Evolutionary conservation across 2,113 vertebrate genomes (phyloP).

Genomic region (Thunnus maccoyii): DNA sequence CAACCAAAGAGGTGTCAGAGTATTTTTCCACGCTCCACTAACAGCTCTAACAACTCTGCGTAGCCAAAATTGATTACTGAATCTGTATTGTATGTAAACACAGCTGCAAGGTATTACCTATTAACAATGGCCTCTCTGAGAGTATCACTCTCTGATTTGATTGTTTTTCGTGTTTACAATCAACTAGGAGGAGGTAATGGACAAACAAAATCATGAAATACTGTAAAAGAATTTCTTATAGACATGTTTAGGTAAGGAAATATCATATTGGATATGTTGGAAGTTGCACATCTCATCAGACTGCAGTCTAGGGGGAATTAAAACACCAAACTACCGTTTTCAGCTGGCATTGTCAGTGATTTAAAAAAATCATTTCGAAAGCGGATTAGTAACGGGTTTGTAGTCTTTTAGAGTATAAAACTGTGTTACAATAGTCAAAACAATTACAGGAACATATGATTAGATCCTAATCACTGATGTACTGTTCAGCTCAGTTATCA

Average conservation of each 20-base stretch:
- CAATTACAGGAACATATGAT: not conserved
- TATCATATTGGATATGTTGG: not conserved
- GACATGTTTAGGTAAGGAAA: not conserved
- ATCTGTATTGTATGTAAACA: not conserved
- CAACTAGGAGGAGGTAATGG: not conserved
- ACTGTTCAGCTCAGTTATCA: not conserved
- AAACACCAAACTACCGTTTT: too few species aligned
- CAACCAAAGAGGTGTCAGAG: conserved; percentile 18
- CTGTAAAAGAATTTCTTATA: not conserved
- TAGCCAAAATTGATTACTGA: not conserved
- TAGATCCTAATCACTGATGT: not conserved
- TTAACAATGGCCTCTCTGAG: not conserved
- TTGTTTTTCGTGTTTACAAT: not conserved
- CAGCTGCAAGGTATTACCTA: conserved; percentile 1
- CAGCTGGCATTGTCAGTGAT: not conserved
- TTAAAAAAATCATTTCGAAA: not conserved
- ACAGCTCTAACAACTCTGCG: conserved; percentile 2
- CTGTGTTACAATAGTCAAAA: too few species aligned
- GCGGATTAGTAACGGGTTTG: too few species aligned
- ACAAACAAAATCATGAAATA: too few species aligned
- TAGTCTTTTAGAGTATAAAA: too few species aligned
- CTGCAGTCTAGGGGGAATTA: too few species aligned
- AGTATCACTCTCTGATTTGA: not conserved
- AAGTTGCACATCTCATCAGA: not conserved
- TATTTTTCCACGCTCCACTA: conserved; percentile 10